Evolutionary conservation across 2,888 invertebrate genomes (phyloP).

Genomic region (Tetragnatha montana): DNA sequence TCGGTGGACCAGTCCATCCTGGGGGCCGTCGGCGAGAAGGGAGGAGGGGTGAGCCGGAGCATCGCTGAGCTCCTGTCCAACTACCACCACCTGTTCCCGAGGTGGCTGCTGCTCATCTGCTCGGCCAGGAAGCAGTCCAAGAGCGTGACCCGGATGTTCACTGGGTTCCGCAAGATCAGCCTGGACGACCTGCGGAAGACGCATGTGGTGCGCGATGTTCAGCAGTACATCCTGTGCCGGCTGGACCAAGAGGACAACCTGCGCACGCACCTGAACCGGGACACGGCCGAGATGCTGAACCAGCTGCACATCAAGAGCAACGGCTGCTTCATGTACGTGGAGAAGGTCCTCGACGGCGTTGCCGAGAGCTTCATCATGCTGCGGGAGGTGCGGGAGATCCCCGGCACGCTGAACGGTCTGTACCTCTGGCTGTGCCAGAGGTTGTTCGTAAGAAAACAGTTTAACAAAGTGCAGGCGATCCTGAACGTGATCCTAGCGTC

Average conservation of each 20-base stretch:
- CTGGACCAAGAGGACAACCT: conserved; percentile 92
- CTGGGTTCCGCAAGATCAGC: conserved; percentile 90
- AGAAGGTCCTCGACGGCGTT: conserved; percentile 89
- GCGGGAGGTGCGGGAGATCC: conserved; percentile 93
- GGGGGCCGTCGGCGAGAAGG: conserved; percentile 65
- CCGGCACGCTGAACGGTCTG: conserved; percentile 94
- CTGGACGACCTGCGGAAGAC: conserved; percentile 90
- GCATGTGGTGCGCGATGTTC: conserved; percentile 92
- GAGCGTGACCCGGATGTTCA: conserved; percentile 83
- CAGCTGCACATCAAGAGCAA: conserved; percentile 97
- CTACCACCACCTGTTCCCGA: conserved; percentile 92
- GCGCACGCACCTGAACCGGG: conserved; percentile 90
- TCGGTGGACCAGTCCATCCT: conserved; percentile 87
- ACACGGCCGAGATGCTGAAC: conserved; percentile 95
- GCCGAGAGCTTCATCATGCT: conserved; percentile 94
- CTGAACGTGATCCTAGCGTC: conserved; percentile 81
- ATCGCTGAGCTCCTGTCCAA: conserved; percentile 90
- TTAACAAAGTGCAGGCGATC: conserved; percentile 67
- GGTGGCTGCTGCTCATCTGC: conserved; percentile 93
- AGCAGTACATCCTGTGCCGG: conserved; percentile 90
- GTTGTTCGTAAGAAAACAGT: conserved; percentile 86
- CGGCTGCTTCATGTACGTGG: conserved; percentile 78
- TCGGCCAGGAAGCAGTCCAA: conserved; percentile 90
- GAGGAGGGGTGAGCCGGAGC: conserved; percentile 78
- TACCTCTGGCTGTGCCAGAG: conserved; percentile 96